Evolutionary conservation across 2,797 vertebrate genomes (phyloP).

Genomic region (Morus bassanus): DNA sequence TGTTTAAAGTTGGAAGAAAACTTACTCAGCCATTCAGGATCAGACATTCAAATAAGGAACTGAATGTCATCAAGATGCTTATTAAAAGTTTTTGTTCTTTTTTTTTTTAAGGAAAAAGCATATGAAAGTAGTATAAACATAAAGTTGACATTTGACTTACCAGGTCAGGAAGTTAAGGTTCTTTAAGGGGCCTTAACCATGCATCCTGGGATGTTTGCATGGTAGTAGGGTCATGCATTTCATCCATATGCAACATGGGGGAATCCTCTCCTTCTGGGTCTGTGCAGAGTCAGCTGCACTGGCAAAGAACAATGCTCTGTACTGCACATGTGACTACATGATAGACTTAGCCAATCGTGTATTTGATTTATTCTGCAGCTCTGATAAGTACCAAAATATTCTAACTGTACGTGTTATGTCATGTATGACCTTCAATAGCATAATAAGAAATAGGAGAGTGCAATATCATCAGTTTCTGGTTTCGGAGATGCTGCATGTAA

Average conservation of each 20-base stretch:
- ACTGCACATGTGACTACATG: accelerated
- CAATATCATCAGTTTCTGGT: background rate
- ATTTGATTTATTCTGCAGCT: background rate
- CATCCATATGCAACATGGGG: background rate
- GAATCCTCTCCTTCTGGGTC: background rate
- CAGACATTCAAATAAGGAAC: background rate
- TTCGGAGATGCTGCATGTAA: background rate
- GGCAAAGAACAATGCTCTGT: background rate
- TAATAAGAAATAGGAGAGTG: background rate
- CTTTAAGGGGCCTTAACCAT: background rate
- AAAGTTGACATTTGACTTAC: background rate
- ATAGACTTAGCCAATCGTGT: background rate
- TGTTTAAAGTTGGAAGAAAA: conserved; percentile 5
- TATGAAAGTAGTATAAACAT: background rate
- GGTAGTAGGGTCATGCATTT: background rate
- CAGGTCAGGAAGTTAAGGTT: background rate
- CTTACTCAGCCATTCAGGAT: background rate
- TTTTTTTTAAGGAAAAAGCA: background rate
- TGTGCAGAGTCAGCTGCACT: background rate
- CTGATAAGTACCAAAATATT: background rate
- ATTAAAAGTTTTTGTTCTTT: background rate
- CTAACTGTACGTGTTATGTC: background rate
- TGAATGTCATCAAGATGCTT: background rate
- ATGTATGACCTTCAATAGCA: background rate
- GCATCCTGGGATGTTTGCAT: background rate